Base-by-base conservation (phyloP, 2,888 invertebrate genomes). In the Petrolisthes manimaculis region DNA sequence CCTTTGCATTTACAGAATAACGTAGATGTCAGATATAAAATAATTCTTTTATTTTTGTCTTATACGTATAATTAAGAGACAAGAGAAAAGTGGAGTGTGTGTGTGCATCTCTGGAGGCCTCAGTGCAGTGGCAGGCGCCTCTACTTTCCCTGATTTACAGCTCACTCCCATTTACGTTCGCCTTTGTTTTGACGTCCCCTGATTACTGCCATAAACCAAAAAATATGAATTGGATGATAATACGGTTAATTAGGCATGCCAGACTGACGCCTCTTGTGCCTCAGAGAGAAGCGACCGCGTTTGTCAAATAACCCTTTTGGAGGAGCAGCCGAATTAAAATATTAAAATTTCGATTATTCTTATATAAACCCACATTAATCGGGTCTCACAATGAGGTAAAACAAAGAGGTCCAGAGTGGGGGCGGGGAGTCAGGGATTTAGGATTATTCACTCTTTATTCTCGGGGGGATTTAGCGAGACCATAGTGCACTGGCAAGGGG, bases 341-440 rank as follows among this genome's bases (percentile, higher is more conserved):
- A 86, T 86, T 86, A 82, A 86, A 86, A 51, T 81, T 86, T 86
- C 86, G 86, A 86, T 86, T 53, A 86, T 86, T 81, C 55, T 86
- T 81, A 86, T 80, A 74, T 82, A 86, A 71, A 37, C 55, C 86
- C 81, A 61, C 86, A 56, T 86, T 82, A 86, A 82, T 82, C 75
- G 86, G 86, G 9, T n/a, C 75, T 24, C 37, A 86, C 86, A 86
- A 86, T 80, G 86, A 77, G 80, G 61, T 61, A 80, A 82, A 82
- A 86, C 86, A 86, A 86, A 69, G 86, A 56, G 21, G 61, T 56
- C 2, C 54, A 61, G 86, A 86, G 82, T 51, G 67, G 82, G 75
- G 75, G 81, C 56, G 83, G 83, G 74, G 74, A 14, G 24, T 74
- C 55, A 6, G 8, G 83, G 75, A 56, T 83, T 83, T 71, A 83